phyloP scores from a whole-genome alignment of 2,113 vertebrate genomes.

The Aegotheles bennettii region DNA sequence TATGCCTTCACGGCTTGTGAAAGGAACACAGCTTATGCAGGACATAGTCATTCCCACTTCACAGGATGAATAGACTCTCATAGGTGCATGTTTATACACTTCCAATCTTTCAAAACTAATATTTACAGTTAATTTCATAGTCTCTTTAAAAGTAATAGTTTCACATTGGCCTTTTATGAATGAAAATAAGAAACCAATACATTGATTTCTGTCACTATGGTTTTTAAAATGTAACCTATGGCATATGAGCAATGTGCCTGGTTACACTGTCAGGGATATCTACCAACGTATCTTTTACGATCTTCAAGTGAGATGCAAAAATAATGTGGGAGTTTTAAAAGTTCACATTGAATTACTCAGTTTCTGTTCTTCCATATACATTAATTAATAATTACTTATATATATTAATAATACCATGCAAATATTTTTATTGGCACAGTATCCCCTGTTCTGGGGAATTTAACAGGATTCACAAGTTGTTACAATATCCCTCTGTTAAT shows the following conservation, averaged over 20 bases:
- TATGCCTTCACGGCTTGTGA: neutral
- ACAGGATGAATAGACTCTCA: neutral
- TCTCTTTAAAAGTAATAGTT: neutral
- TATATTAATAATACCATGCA: constrained; percentile 8
- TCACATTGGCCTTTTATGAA: neutral
- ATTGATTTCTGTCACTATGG: neutral
- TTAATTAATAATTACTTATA: too few relatives aligned
- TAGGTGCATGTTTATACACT: neutral
- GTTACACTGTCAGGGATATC: neutral
- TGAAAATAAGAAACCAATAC: neutral
- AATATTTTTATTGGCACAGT: constrained; percentile 29
- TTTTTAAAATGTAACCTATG: neutral
- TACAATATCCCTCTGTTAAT: constrained; percentile 15
- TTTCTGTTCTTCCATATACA: constrained; percentile 7
- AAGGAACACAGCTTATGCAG: neutral
- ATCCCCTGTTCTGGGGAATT: neutral
- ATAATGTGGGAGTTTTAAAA: neutral
- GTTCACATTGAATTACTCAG: neutral
- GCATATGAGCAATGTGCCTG: neutral
- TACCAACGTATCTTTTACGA: neutral
- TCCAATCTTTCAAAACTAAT: neutral
- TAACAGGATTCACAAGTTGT: neutral
- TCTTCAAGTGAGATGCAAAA: neutral
- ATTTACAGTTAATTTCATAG: neutral
- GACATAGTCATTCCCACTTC: neutral